Conservation (phyloP, 2,113 vertebrate genomes). For the Eurystomus gularis region DNA sequence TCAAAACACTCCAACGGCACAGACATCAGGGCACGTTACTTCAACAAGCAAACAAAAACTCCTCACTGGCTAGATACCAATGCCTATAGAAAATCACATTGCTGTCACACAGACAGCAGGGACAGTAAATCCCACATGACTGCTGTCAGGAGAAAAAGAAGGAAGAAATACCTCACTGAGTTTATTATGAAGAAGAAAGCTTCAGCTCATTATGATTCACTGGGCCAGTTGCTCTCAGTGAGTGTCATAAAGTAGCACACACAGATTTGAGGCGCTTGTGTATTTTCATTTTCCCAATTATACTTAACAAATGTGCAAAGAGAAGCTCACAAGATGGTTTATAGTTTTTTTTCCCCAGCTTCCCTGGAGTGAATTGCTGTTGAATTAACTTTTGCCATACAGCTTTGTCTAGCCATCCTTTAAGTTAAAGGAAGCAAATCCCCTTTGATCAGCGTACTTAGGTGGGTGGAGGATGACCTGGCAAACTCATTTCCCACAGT, state of each 20-base stretch:
- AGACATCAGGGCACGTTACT: neutral
- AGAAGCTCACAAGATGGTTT: neutral
- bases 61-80: neutral
- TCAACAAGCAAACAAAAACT: neutral
- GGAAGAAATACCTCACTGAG: neutral
- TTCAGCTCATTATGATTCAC: neutral
- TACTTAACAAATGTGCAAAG: neutral
- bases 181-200: neutral
- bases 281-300: neutral
- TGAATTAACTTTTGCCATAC: neutral
- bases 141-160: neutral
- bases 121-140: neutral
- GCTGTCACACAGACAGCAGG: neutral
- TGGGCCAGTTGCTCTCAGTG: neutral
- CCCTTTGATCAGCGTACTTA: neutral
- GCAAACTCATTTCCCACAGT: neutral
- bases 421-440: neutral
- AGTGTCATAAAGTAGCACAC: neutral
- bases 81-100: neutral
- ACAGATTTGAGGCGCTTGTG: neutral
- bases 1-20: neutral
- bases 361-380: neutral
- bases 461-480: neutral
- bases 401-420: neutral
- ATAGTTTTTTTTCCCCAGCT: rapidly evolving